Conservation (phyloP, 2,113 vertebrate species). For the Picathartes gymnocephalus region DNA sequence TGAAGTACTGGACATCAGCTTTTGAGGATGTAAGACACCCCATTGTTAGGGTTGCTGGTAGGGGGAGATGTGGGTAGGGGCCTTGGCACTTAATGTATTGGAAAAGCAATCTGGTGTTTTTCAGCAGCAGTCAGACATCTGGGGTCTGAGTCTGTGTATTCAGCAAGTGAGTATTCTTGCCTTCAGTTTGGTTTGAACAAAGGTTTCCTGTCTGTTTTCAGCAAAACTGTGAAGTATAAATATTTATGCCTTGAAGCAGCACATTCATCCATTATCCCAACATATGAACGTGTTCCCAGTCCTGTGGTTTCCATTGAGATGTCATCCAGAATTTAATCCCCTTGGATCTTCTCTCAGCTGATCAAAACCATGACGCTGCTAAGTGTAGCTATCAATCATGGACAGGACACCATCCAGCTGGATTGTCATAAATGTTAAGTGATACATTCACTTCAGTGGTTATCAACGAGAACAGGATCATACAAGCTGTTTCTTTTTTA, state of each 20-base stretch:
- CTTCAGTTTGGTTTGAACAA: constrained; percentile 14
- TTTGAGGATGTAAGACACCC: background rate
- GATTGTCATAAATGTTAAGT: constrained; percentile 22
- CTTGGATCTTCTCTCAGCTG: constrained; percentile 31
- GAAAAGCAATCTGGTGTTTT: background rate
- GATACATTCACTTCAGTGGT: background rate
- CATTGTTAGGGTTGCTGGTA: background rate
- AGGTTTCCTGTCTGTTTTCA: constrained; percentile 52
- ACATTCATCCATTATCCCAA: constrained; percentile 53
- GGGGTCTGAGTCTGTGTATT: background rate
- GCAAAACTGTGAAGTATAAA: constrained; percentile 51
- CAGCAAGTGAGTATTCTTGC: background rate
- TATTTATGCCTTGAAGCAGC: constrained; percentile 43
- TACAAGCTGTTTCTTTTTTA: background rate
- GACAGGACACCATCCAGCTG: background rate
- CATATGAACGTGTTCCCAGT: background rate
- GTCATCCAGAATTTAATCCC: constrained; percentile 48
- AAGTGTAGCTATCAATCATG: constrained; percentile 41
- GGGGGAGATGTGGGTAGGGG: background rate
- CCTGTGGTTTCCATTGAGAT: constrained; percentile 53
- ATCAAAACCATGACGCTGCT: constrained; percentile 24
- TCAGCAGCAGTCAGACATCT: background rate
- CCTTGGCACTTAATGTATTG: background rate
- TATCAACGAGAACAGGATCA: background rate
- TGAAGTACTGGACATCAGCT: background rate